Evolutionary conservation across 2,113 vertebrate species (phyloP).

Genomic region (Saguinus midas): DNA sequence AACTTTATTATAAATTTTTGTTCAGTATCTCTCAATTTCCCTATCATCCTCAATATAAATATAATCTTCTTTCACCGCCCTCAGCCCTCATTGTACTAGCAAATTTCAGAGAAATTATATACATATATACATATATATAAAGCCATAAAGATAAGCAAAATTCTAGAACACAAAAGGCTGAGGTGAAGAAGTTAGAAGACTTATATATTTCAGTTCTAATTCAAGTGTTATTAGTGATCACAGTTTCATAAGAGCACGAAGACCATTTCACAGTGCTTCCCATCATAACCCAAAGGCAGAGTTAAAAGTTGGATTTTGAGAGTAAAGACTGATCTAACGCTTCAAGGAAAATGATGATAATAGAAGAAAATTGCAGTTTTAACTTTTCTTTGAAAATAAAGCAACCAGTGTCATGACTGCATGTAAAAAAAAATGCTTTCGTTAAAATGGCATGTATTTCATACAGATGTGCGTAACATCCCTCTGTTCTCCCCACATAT

Average conservation of each 20-base stretch:
- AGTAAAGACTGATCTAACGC: neutral
- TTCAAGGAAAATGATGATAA: neutral
- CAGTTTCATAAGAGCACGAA: neutral
- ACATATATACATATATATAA: neutral
- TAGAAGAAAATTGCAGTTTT: neutral
- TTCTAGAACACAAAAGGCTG: conserved; percentile 24
- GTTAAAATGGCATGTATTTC: neutral
- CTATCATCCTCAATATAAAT: neutral
- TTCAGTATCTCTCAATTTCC: neutral
- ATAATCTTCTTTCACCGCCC: neutral
- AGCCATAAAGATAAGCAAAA: neutral
- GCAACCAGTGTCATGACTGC: neutral
- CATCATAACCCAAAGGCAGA: neutral
- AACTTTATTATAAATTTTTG: neutral
- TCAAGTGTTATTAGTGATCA: neutral
- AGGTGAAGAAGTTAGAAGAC: neutral
- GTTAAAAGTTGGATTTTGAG: neutral
- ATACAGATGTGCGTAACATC: neutral
- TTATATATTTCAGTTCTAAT: conserved; percentile 21
- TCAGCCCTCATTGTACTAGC: neutral
- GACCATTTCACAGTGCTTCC: neutral
- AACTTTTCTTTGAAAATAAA: neutral
- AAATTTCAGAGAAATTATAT: conserved; percentile 16
- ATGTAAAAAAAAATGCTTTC: neutral
- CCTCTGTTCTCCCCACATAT: neutral